A percentile compares a stretch with the other conserved stretches of the same genome.
phyloP scores from a whole-genome alignment of 37 sponge, comb jelly and placozoan genomes.

The Geodia barretti region DNA sequence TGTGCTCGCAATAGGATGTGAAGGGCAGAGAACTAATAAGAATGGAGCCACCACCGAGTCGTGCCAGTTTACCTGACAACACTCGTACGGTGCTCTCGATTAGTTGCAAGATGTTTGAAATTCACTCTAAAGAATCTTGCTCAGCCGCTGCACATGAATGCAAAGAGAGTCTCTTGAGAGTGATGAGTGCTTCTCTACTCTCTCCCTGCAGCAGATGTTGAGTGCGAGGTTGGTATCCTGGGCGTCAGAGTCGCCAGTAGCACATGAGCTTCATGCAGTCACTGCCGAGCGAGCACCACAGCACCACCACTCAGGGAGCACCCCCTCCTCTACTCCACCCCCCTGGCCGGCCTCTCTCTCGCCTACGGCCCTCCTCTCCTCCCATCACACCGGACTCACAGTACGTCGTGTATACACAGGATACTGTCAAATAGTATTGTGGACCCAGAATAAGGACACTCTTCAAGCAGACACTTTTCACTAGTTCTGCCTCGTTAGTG shows the following conservation, averaged over 20 bases:
- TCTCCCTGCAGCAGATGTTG: constrained; percentile 2
- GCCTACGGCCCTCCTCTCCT: not conserved
- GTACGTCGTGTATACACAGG: no score
- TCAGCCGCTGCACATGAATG: not conserved
- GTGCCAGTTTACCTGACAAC: not conserved
- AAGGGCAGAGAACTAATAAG: no score
- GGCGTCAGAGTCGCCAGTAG: constrained; percentile 77
- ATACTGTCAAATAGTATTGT: no score
- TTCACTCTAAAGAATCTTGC: not conserved
- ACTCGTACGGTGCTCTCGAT: not conserved
- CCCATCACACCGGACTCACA: not conserved
- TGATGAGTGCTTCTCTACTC: not conserved
- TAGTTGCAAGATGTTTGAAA: not conserved
- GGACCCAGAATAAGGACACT: no score
- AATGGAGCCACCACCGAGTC: constrained; percentile 17
- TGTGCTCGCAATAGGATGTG: no score
- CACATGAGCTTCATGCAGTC: constrained; percentile 80
- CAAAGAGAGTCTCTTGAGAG: not conserved
- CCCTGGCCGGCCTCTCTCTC: constrained; percentile 6
- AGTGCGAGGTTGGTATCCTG: constrained; percentile 35
- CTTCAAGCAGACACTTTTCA: no score
- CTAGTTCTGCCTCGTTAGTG: no score
- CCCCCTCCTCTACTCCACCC: constrained; percentile 41
- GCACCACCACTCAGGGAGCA: constrained; percentile 12
- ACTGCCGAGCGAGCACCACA: constrained; percentile 22